These are phyloP conservation scores for Ariolimax columbianus DNA, from an alignment of 2,888 invertebrate genomes.

Conservation along the genomic window DNA sequence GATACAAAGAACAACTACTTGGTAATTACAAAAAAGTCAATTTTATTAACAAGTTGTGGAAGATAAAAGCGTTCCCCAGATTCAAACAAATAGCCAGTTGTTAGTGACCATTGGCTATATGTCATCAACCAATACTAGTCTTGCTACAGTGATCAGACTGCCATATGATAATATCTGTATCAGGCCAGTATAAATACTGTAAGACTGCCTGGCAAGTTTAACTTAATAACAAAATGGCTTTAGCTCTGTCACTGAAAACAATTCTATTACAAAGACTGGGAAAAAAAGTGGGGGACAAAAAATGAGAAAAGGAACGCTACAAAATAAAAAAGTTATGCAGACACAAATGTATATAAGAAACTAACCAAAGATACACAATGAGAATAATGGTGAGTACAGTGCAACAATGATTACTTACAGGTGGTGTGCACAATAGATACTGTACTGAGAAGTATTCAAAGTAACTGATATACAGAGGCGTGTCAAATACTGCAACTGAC, in stretches of 20 bases:
- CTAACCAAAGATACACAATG: slow-evolving; percentile 6
- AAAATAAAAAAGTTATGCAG: slow-evolving; percentile 5
- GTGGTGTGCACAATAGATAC: background rate
- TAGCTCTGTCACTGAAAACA: slow-evolving; percentile 14
- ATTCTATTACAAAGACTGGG: background rate
- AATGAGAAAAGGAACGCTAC: slow-evolving; percentile 5
- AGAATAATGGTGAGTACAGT: slow-evolving; percentile 22
- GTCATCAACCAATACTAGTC: background rate
- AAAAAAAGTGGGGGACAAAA: background rate
- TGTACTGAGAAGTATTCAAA: background rate
- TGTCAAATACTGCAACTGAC: background rate
- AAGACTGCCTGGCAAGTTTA: background rate
- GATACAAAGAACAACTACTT: slow-evolving; percentile 12
- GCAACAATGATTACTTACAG: slow-evolving; percentile 35
- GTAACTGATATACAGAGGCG: background rate
- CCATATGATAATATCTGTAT: slow-evolving; percentile 9
- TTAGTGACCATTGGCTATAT: slow-evolving; percentile 8
- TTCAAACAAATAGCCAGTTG: background rate
- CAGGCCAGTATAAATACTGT: background rate
- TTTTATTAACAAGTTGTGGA: slow-evolving; percentile 52
- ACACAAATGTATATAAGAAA: background rate
- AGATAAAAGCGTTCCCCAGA: slow-evolving; percentile 41
- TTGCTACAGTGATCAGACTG: background rate
- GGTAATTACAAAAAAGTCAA: slow-evolving; percentile 45
- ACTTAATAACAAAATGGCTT: background rate